Evolutionary conservation across 2,888 invertebrate species (phyloP), one percentile per base, ranked within the genome.

Genomic region (Epirrhoe alternata): DNA sequence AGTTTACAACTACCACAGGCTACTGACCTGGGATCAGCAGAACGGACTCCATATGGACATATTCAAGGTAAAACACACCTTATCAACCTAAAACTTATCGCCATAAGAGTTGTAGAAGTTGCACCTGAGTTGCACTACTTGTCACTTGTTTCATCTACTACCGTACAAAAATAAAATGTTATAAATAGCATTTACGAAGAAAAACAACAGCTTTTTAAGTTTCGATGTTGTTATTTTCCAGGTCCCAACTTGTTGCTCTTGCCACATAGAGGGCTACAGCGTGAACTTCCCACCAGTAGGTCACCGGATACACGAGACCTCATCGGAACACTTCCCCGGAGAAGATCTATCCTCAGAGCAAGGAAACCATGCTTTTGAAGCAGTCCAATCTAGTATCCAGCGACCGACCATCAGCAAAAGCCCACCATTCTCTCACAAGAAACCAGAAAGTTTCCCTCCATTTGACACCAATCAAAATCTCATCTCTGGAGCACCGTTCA

Each of bases 1-100:
- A 93, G 96, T 97, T 0, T 97, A 96, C 83, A 97, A 97, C 80
- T 97, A 97, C 77, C 97, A 97, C 78, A 94, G 97, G 5, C 91
- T 97, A 0, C 84, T 97, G 4, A 97, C 97, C 0, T 97, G 97
- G 97, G 97, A 97, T 79, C 95, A 96, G 71, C 95, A 95, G 62
- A 94, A 96, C 57, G 97, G 97, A 8, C 93, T 97, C 0, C 97
- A 97, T 74, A 96, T 97, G 94, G 97, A 97, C 80, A 96, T 97
- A 68, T 97, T 97, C 77, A 97, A 97, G 94, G 96, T 96, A 85
- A 69, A 31, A 24, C 7, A 16, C 12, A 47, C 17, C 6, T n/a
- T 12, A 6, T 7, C 24, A 24, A 24, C 1, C 24, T 24, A 24
- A 24, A 24, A n/a, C n/a, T n/a, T n/a, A n/a, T n/a, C n/a, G n/a